Evolutionary conservation across 2,113 vertebrate genomes (phyloP), one percentile per base, ranked within the genome.

Genomic region (Aptenodytes forsteri): DNA sequence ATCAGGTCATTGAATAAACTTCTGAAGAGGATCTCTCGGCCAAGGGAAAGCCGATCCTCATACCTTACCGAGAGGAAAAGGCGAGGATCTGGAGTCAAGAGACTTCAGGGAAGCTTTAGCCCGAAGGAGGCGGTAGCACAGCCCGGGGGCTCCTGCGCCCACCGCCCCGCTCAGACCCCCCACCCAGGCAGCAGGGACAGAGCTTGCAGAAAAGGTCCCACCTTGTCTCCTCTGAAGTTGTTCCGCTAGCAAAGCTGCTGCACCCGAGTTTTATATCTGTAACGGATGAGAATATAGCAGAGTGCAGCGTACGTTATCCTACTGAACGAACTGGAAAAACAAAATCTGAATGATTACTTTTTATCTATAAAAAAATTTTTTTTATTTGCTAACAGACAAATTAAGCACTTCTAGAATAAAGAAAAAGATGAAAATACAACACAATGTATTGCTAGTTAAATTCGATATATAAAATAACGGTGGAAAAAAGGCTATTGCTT

Each of bases 261-360:
- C 64, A 25, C 26, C 3, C 15, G 13, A 40, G 13, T 23, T 87
- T 29, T 50, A 6, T 29, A 12, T 29, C 26, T 58, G 5, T 73
- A 65, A 29, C 5, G 23, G 49, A 73, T 16, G 32, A 65, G 44
- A 70, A 65, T 1, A 77, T n/a, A 83, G 65, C 44, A 49, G 52
- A 83, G 15, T 40, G 25, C 32, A 42, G 46, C 0, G 0, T 0
- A 76, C 2, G 0, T 32, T 84, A 55, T 30, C 49, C 46, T 40
- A 67, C 22, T 5, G 7, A 86, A 54, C 10, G 6, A 87, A 71
- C 59, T 38, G 36, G 50, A 73, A 71, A 66, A 79, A 16, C 15
- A 56, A 79, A 76, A 52, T 62, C 23, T 27, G 61, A 66, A 40
- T 82, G 2, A 56, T 19, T 93, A 32, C 18, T 67, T 47, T 52